Base-by-base conservation (phyloP, 2,113 vertebrate species). In the Mandrillus leucophaeus region DNA sequence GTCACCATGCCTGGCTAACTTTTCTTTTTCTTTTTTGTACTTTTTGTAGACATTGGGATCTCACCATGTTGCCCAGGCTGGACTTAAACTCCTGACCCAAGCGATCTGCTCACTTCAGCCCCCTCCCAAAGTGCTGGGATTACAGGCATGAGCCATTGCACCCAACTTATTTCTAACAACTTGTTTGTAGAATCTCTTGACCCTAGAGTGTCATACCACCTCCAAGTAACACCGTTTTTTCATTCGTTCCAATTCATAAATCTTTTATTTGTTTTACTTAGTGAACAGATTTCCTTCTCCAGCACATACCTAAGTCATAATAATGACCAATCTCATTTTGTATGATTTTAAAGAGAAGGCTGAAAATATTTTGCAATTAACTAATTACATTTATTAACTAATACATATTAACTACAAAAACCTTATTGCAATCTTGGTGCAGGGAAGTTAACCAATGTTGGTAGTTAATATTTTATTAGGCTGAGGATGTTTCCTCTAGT, bases 231-330 rank as follows among this genome's bases (percentile, higher is more conserved):
- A 2, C 35, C 20, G 48, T 30, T 35, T 23, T 30, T 64, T 23
- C 23, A 8, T 27, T 55, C 12, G n/a, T 85, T 80, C 64, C 50
- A 12, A 50, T 40, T n/a, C 64, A n/a, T 40, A 73, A 32, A 11
- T 14, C n/a, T 55, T 61, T 59, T 50, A 35, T 70, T 52, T 52
- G 82, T 11, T 84, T 38, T 12, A 13, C 22, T 30, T 45, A 13
- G 22, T 27, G 30, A n/a, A 14, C 38, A 48, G 59, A 0, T 32
- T 78, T 57, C 5, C 5, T 45, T 45, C 7, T 40, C 20, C 11
- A 32, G 35, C 40, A 48, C 11, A 11, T 0, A 18, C 2, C n/a
- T 8, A 38, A 9, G 59, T 9, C 1, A 12, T 13, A 2, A n/a
- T 6, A 20, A 68, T 1, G 18, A 27, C 30, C 13, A 22, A 17